A percentile compares a stretch with the other conserved stretches of the same genome.
These are phyloP conservation scores for Dasysyrphus albostriatus DNA, from an alignment of 2,888 invertebrate genomes.

Conservation along the genomic window DNA sequence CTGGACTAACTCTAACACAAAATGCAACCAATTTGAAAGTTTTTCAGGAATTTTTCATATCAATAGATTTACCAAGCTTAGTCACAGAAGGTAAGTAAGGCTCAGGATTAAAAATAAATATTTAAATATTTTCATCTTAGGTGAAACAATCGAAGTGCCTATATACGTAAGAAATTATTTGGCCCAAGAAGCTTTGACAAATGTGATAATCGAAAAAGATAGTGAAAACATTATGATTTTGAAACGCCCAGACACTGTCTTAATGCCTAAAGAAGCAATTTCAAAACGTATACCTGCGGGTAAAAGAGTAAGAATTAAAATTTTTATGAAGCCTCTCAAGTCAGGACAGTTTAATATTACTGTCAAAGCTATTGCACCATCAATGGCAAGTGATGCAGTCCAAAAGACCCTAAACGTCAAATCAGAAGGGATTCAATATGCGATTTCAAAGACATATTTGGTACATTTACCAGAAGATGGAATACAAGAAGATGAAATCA, in stretches of 20 bases:
- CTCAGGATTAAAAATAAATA: neutral
- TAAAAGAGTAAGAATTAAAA: constrained; percentile 81
- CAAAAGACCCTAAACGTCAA: constrained; percentile 87
- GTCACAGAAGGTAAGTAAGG: constrained; percentile 86
- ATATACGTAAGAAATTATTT: constrained; percentile 91
- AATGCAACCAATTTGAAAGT: constrained; percentile 86
- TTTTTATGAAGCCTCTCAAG: constrained; percentile 89
- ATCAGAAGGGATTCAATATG: constrained; percentile 89
- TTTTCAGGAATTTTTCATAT: constrained; percentile 90
- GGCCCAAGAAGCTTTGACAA: constrained; percentile 86
- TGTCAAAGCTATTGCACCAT: constrained; percentile 86
- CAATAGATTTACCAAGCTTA: constrained; percentile 90
- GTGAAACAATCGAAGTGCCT: constrained; percentile 89
- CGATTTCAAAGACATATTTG: constrained; percentile 87
- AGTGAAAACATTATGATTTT: constrained; percentile 83
- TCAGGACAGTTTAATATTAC: constrained; percentile 89
- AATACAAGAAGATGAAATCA: constrained; percentile 82
- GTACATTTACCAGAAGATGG: constrained; percentile 87
- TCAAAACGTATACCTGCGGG: constrained; percentile 26
- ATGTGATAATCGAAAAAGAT: constrained; percentile 87
- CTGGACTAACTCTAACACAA: constrained; percentile 89
- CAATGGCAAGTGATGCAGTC: constrained; percentile 85
- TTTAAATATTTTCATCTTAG: constrained; percentile 23
- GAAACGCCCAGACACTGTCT: neutral
- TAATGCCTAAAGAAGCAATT: neutral